A percentile compares a stretch with the other conserved stretches of the same genome.
Conservation (phyloP, 2,113 vertebrate species). For the Morphnarchus princeps region DNA sequence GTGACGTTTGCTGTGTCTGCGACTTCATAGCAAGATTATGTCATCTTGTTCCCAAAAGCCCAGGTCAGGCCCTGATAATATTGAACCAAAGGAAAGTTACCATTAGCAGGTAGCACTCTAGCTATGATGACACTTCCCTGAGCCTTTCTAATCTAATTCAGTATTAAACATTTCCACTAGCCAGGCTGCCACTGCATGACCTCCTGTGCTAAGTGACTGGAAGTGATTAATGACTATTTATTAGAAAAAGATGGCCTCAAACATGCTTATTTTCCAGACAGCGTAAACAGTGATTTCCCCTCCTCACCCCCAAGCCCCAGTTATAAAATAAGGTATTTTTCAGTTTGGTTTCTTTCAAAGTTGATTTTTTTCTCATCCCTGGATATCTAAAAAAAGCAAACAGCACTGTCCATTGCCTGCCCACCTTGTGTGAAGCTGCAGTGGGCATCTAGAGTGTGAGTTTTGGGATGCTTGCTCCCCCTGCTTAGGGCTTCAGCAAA, state of each 20-base stretch:
- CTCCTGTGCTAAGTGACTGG: neutral
- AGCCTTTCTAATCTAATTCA: neutral
- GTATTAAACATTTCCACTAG: neutral
- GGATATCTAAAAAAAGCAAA: neutral
- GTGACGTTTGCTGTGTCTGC: rapidly evolving
- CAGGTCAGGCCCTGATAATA: neutral
- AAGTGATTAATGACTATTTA: neutral
- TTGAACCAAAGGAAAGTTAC: neutral
- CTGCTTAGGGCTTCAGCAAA: neutral
- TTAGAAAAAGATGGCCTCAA: neutral
- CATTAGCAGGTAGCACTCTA: neutral
- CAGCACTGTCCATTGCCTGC: neutral
- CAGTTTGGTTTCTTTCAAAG: neutral
- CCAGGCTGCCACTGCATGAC: neutral
- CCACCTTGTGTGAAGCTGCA: neutral
- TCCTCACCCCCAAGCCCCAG: neutral
- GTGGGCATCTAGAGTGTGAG: neutral
- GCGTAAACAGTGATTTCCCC: neutral
- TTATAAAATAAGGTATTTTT: neutral
- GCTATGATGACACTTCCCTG: neutral
- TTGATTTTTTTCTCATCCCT: neutral
- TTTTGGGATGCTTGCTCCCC: neutral
- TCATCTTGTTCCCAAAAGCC: neutral
- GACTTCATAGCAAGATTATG: neutral
- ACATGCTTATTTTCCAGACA: neutral